Conservation (phyloP, 2,888 invertebrate species). For the Drosophila flavopinicola region DNA sequence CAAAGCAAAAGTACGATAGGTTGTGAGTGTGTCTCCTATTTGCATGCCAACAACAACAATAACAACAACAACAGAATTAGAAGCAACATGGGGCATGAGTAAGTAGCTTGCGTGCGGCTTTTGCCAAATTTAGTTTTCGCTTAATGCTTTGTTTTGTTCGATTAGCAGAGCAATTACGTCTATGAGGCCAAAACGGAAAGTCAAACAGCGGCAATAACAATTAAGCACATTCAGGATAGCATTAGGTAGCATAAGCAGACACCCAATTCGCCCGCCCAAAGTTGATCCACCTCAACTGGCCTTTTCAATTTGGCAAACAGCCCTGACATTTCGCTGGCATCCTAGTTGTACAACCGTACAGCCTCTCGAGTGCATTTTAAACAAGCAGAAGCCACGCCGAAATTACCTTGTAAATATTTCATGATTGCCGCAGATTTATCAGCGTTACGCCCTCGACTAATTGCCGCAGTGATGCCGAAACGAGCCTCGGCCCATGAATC, state of each 20-base stretch:
- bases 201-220: conserved; percentile 49
- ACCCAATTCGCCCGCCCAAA: not conserved
- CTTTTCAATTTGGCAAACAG: conserved; percentile 56
- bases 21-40: conserved; percentile 7
- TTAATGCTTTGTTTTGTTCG: conserved; percentile 43
- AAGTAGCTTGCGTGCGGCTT: conserved; percentile 59
- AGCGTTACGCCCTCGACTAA: conserved; percentile 52
- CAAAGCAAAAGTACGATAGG: conserved; percentile 6
- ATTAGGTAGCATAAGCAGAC: conserved; percentile 30
- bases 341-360: not conserved
- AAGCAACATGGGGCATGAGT: conserved; percentile 8
- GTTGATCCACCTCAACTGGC: conserved; percentile 57
- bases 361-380: conserved; percentile 14
- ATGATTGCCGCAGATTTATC: conserved; percentile 69
- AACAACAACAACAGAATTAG: not conserved
- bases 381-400: conserved; percentile 18
- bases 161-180: conserved; percentile 70
- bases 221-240: conserved; percentile 45
- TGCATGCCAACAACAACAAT: conserved; percentile 11
- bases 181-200: conserved; percentile 21
- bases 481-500: conserved; percentile 47
- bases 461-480: conserved; percentile 47
- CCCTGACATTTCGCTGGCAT: conserved; percentile 59
- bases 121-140: conserved; percentile 48
- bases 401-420: conserved; percentile 73